Evolutionary conservation across 37 sponge, comb jelly and placozoan genomes (phyloP).

Genomic region (Oopsacas minuta): DNA sequence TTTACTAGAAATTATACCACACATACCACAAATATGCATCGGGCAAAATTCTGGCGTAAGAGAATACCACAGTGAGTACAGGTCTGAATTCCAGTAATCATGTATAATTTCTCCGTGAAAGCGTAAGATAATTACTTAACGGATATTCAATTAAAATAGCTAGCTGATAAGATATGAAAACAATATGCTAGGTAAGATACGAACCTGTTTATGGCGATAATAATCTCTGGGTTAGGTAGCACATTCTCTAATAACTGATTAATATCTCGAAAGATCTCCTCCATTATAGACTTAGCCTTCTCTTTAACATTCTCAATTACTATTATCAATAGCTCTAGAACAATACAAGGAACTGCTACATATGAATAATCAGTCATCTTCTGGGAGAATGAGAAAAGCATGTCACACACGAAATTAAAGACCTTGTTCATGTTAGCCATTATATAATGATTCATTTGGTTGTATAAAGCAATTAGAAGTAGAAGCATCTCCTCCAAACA

Average conservation of each 20-base stretch:
- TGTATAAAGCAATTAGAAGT: not conserved
- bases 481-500: not conserved
- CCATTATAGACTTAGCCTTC: not conserved
- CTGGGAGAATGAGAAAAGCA: constrained; percentile 1
- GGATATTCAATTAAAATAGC: too few species aligned
- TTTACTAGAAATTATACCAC: too few species aligned
- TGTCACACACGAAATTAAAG: not conserved
- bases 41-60: too few species aligned
- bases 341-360: not conserved
- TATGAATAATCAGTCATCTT: not conserved
- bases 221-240: not conserved
- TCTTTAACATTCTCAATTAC: not conserved
- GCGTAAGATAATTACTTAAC: too few species aligned
- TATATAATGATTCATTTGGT: not conserved
- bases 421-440: constrained; percentile 10
- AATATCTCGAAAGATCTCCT: constrained; percentile 1
- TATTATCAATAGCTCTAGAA: not conserved
- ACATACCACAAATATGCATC: too few species aligned
- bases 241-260: not conserved
- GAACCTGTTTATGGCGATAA: not conserved
- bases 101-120: too few species aligned
- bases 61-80: too few species aligned
- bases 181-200: too few species aligned
- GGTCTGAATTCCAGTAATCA: too few species aligned
- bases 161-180: too few species aligned